A percentile compares a stretch with the other conserved stretches of the same genome.
Evolutionary conservation across 2,797 vertebrate genomes (phyloP).

Genomic region (Syndactyla subalaris): DNA sequence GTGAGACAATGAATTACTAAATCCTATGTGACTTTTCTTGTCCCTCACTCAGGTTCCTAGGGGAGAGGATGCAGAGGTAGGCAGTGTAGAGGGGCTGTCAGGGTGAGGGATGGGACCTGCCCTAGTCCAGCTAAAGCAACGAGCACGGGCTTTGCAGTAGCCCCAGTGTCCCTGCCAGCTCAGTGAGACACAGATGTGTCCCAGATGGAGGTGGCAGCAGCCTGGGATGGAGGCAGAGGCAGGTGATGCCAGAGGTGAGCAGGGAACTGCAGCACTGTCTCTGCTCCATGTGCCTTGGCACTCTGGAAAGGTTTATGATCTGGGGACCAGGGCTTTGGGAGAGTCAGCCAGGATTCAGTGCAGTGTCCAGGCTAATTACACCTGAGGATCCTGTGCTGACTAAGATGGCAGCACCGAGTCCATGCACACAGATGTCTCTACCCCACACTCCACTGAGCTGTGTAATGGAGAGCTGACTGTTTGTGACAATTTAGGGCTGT

Average conservation of each 20-base stretch:
- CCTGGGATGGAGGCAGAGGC: neutral
- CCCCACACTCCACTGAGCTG: constrained; percentile 52
- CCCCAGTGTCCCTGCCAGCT: neutral
- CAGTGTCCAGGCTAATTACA: neutral
- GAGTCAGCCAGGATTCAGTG: neutral
- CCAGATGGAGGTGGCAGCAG: neutral
- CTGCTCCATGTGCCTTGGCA: neutral
- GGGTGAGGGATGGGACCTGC: neutral
- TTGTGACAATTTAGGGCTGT: constrained; percentile 42
- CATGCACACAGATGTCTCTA: constrained; percentile 43
- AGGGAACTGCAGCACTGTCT: neutral
- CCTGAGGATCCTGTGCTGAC: neutral
- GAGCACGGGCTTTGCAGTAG: neutral
- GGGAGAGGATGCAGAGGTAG: neutral
- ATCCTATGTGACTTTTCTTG: neutral
- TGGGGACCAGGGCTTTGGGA: neutral
- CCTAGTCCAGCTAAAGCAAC: neutral
- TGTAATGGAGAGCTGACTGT: constrained; percentile 25
- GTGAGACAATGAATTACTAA: neutral
- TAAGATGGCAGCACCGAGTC: neutral
- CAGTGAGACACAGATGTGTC: fast-evolving
- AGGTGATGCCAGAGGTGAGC: neutral
- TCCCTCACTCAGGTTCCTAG: neutral
- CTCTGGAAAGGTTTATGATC: neutral
- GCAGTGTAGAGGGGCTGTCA: neutral